Evolutionary conservation across 2,888 invertebrate genomes (phyloP).

Genomic region (Cosmopolites sordidus): DNA sequence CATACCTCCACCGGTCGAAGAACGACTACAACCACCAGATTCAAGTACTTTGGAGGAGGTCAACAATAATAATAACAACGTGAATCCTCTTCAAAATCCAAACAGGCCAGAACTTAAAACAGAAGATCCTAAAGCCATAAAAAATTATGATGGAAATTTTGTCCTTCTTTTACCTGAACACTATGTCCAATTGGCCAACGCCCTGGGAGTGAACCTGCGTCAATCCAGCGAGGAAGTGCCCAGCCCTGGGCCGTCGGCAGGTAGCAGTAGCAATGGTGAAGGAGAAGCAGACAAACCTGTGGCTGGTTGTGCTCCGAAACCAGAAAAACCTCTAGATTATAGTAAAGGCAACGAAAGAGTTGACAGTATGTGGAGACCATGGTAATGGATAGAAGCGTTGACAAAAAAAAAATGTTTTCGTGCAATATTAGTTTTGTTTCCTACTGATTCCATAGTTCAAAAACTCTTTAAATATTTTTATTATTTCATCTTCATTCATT

Average conservation of each 20-base stretch:
- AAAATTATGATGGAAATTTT: conserved; percentile 58
- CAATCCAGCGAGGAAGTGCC: conserved; percentile 35
- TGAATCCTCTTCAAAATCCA: conserved; percentile 10
- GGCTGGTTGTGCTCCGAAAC: conserved; percentile 23
- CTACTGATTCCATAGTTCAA: no score
- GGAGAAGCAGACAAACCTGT: conserved; percentile 24
- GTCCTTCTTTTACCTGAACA: conserved; percentile 60
- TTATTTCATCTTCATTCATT: background rate
- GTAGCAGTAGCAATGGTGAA: conserved; percentile 28
- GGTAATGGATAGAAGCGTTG: conserved; percentile 43
- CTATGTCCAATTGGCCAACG: conserved; percentile 57
- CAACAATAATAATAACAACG: conserved; percentile 38
- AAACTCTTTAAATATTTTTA: no score
- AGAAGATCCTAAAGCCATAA: conserved; percentile 46
- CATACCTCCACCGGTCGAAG: conserved; percentile 27
- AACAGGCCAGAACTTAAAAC: conserved; percentile 16
- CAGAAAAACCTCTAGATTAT: conserved; percentile 52
- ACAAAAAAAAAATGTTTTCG: no score
- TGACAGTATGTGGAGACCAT: conserved; percentile 55
- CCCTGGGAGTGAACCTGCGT: conserved; percentile 47
- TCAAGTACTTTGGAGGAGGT: conserved; percentile 45
- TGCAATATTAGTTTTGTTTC: no score
- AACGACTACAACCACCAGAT: conserved; percentile 43
- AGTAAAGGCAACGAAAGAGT: conserved; percentile 39
- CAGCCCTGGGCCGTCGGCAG: conserved; percentile 31